Conservation (phyloP, 35 echinoderm and acorn worm species). For the Stichopus chloronotus region DNA sequence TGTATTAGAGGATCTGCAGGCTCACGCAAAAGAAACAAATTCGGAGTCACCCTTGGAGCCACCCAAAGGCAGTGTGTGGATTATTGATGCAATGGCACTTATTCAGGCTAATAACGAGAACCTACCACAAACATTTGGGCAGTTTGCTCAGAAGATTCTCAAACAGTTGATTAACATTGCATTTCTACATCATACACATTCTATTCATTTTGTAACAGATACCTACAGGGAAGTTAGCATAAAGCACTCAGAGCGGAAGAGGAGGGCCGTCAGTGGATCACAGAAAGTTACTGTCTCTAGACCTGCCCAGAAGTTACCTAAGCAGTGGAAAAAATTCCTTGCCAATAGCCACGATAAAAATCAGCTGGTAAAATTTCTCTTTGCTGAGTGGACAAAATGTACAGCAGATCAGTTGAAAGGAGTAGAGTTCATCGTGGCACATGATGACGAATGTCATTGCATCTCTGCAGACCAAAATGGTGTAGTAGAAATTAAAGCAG, state of each 20-base stretch:
- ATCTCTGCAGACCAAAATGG: background rate
- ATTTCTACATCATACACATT: background rate
- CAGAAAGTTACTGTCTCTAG: background rate
- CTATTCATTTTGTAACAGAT: slow-evolving; percentile 75
- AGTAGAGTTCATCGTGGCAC: slow-evolving; percentile 30
- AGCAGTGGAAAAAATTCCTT: slow-evolving; percentile 76
- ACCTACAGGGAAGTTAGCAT: slow-evolving; percentile 63
- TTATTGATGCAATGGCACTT: slow-evolving; percentile 65
- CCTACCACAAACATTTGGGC: slow-evolving; percentile 54
- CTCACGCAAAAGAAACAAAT: background rate
- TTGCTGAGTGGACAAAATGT: slow-evolving; percentile 50
- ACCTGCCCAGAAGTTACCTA: slow-evolving; percentile 43
- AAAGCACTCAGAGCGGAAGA: slow-evolving; percentile 63
- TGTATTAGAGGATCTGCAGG: slow-evolving; percentile 23
- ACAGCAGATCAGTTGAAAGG: slow-evolving; percentile 14
- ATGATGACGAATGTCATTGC: slow-evolving; percentile 65
- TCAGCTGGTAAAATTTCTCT: slow-evolving; percentile 58
- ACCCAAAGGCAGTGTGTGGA: slow-evolving; percentile 52
- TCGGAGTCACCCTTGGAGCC: slow-evolving; percentile 23
- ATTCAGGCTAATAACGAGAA: slow-evolving; percentile 45
- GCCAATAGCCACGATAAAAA: slow-evolving; percentile 17
- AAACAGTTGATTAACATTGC: slow-evolving; percentile 46
- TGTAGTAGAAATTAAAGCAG: background rate
- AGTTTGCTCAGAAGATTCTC: slow-evolving; percentile 27
- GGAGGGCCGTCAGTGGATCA: slow-evolving; percentile 61